These are phyloP conservation scores for Syngnathus acus DNA, from an alignment of 2,797 vertebrate species.

Conservation along the genomic window DNA sequence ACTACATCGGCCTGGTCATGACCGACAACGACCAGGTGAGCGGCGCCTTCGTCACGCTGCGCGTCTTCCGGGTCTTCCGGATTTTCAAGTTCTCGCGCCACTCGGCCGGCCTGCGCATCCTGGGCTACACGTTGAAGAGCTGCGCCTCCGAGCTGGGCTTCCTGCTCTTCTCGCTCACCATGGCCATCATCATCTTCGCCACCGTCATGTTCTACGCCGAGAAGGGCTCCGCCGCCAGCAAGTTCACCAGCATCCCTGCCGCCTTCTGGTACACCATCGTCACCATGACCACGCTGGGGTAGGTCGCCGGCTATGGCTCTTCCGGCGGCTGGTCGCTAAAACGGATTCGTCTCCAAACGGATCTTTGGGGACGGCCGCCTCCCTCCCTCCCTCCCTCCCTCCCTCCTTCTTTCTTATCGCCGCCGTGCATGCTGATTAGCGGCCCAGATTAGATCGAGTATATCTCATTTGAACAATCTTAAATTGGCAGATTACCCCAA, in stretches of 20 bases:
- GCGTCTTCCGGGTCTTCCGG: constrained; percentile 93
- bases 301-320: constrained; percentile 52
- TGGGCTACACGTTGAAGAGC: constrained; percentile 93
- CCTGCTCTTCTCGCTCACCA: constrained; percentile 93
- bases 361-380: constrained; percentile 8
- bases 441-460: background rate
- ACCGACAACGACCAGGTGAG: constrained; percentile 95
- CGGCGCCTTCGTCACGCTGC: constrained; percentile 89
- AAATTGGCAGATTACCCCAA: too few species aligned
- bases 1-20: constrained; percentile 94
- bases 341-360: too few species aligned
- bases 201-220: constrained; percentile 98
- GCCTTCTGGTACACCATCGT: constrained; percentile 98
- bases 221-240: constrained; percentile 88
- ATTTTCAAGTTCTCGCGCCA: constrained; percentile 98
- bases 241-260: constrained; percentile 95
- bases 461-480: too few species aligned
- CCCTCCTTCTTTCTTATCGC: too few species aligned
- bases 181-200: constrained; percentile 97
- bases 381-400: too few species aligned
- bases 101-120: constrained; percentile 89
- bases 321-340: too few species aligned
- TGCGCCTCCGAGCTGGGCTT: constrained; percentile 94
- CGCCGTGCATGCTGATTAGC: background rate
- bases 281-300: constrained; percentile 97